Percentiles rank a stretch among this genome's conserved stretches.
phyloP scores from a whole-genome alignment of 2,113 vertebrate genomes.

The Centropristis striata region DNA sequence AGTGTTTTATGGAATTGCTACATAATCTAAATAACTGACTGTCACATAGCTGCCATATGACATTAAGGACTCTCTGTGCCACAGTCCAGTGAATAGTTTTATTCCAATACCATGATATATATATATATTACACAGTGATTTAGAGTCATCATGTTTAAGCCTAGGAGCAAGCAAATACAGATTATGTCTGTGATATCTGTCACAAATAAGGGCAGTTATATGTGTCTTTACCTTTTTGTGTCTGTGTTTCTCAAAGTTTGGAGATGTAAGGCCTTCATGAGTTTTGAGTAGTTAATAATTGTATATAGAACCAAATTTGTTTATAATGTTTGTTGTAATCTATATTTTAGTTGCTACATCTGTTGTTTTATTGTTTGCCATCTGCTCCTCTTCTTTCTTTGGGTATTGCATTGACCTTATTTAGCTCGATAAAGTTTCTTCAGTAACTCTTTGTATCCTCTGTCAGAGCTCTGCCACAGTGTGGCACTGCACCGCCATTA shows the following conservation, averaged over 20 bases:
- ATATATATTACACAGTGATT: too few relatives aligned
- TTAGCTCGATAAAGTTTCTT: neutral
- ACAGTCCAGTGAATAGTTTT: neutral
- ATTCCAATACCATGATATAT: too few relatives aligned
- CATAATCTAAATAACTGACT: neutral
- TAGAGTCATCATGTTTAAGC: too few relatives aligned
- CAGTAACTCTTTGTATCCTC: neutral
- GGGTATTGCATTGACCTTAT: neutral
- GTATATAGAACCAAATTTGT: neutral
- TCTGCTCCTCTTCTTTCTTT: neutral
- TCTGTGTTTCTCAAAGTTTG: too few relatives aligned
- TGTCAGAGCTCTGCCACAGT: conserved; percentile 54
- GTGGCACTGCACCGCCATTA: conserved; percentile 61
- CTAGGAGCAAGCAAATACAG: too few relatives aligned
- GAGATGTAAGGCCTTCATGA: too few relatives aligned
- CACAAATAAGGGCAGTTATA: too few relatives aligned
- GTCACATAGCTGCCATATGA: neutral
- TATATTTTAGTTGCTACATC: neutral
- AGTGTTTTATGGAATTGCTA: neutral
- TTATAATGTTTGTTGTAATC: neutral
- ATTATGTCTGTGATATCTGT: too few relatives aligned
- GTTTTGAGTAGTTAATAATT: neutral
- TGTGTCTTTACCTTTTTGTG: too few relatives aligned
- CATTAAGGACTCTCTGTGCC: neutral
- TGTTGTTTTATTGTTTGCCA: neutral